A percentile compares a stretch with the other conserved stretches of the same genome.
phyloP scores from a whole-genome alignment of 2,888 invertebrate genomes.

The Eristalinus aeneus region DNA sequence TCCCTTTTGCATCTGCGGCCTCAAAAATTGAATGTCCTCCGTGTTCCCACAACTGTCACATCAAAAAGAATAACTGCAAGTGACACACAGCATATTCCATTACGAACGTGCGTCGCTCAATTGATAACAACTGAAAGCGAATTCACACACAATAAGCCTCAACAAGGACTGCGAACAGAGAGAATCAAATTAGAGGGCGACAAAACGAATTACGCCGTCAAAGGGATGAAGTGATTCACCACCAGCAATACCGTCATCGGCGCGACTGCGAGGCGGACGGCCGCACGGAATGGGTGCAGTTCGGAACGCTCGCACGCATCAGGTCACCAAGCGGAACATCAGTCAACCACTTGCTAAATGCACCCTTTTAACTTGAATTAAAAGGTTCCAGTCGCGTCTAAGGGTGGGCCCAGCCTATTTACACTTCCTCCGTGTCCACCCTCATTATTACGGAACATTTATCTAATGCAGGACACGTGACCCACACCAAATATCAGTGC shows the following conservation, averaged over 20 bases:
- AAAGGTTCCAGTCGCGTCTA: conserved; percentile 59
- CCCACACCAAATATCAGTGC: conserved; percentile 60
- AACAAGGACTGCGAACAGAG: conserved; percentile 36
- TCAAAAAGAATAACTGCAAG: conserved; percentile 65
- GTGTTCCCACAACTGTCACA: conserved; percentile 71
- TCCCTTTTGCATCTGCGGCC: conserved; percentile 12
- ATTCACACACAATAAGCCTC: conserved; percentile 60
- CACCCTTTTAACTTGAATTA: conserved; percentile 70
- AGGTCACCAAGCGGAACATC: conserved; percentile 62
- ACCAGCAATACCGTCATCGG: conserved; percentile 6
- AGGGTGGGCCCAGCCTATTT: conserved; percentile 45
- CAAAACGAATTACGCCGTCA: conserved; percentile 52
- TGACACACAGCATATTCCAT: conserved; percentile 71
- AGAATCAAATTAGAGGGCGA: conserved; percentile 58
- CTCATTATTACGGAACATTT: conserved; percentile 68
- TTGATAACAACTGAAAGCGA: conserved; percentile 21
- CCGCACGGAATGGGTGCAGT: conserved; percentile 38
- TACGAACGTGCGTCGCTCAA: conserved; percentile 16
- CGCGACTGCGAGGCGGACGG: too few relatives aligned
- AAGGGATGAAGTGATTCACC: conserved; percentile 64
- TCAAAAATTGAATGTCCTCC: conserved; percentile 41
- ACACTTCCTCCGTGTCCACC: conserved; percentile 56
- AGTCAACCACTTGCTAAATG: conserved; percentile 71
- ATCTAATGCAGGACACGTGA: conserved; percentile 71
- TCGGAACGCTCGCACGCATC: conserved; percentile 17